phyloP scores from a whole-genome alignment of 2,797 vertebrate genomes.

The Diplodus sargus region DNA sequence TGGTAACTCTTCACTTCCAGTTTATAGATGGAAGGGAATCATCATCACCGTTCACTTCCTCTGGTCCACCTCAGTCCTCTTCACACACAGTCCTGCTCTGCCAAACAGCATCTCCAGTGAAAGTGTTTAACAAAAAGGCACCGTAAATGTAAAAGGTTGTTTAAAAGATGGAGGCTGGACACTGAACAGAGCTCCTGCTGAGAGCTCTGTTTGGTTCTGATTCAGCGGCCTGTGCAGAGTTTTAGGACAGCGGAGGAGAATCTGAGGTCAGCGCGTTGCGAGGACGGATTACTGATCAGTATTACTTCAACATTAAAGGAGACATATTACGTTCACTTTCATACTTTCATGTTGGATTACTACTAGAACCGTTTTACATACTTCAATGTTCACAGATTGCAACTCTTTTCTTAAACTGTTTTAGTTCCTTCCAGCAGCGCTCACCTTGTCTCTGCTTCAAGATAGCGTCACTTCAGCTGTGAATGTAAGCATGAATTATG shows the following conservation, averaged over 20 bases:
- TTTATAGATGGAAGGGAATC: neutral
- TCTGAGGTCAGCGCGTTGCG: neutral
- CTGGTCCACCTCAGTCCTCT: slow-evolving; percentile 8
- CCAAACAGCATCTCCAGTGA: neutral
- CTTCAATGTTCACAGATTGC: no score
- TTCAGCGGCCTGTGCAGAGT: neutral
- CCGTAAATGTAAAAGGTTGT: neutral
- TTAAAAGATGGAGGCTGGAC: neutral
- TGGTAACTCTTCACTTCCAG: no score
- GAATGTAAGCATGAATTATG: no score
- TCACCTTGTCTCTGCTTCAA: no score
- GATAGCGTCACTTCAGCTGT: no score
- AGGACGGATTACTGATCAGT: neutral
- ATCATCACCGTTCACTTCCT: neutral
- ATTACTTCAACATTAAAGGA: neutral
- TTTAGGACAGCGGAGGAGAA: neutral
- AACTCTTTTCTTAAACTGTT: no score
- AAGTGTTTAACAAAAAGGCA: neutral
- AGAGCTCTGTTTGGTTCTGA: neutral
- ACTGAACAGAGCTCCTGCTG: neutral
- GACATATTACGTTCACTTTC: no score
- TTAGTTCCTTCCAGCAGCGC: no score
- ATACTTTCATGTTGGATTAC: no score
- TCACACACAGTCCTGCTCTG: neutral
- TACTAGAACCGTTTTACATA: no score